Evolutionary conservation across 2,113 vertebrate genomes (phyloP).

Genomic region (Cryptotis parvus): DNA sequence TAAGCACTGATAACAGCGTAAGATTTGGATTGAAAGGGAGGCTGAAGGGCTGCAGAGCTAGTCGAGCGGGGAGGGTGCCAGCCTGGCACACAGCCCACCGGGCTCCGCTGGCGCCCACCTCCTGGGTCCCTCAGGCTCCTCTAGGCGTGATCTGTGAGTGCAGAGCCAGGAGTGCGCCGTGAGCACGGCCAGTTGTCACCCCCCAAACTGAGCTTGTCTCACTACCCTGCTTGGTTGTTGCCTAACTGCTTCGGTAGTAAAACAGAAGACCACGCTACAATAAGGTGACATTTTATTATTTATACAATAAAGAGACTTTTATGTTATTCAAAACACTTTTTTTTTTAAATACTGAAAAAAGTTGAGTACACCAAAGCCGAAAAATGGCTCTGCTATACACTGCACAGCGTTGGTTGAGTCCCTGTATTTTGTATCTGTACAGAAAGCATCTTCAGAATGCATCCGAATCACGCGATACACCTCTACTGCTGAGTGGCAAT

Average conservation of each 20-base stretch:
- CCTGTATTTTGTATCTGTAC: slow-evolving; percentile 94
- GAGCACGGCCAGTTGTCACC: too few species aligned
- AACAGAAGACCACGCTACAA: slow-evolving; percentile 89
- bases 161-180: too few species aligned
- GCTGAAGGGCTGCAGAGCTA: too few species aligned
- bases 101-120: too few species aligned
- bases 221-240: background rate
- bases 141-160: too few species aligned
- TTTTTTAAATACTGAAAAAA: slow-evolving; percentile 99
- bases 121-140: too few species aligned
- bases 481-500: slow-evolving; percentile 90
- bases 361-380: slow-evolving; percentile 96
- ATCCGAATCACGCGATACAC: slow-evolving; percentile 92
- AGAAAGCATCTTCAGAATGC: slow-evolving; percentile 96
- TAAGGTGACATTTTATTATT: slow-evolving; percentile 99
- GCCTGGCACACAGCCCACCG: too few species aligned
- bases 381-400: slow-evolving; percentile 97
- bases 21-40: slow-evolving; percentile 62
- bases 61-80: too few species aligned
- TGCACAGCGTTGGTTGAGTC: slow-evolving; percentile 94
- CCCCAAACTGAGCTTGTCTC: too few species aligned
- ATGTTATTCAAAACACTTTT: slow-evolving; percentile 99
- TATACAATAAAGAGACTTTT: slow-evolving; percentile 98
- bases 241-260: slow-evolving; percentile 23
- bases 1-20: slow-evolving; percentile 47